Conservation (phyloP, 2,888 invertebrate species). For the Julus scanicus region DNA sequence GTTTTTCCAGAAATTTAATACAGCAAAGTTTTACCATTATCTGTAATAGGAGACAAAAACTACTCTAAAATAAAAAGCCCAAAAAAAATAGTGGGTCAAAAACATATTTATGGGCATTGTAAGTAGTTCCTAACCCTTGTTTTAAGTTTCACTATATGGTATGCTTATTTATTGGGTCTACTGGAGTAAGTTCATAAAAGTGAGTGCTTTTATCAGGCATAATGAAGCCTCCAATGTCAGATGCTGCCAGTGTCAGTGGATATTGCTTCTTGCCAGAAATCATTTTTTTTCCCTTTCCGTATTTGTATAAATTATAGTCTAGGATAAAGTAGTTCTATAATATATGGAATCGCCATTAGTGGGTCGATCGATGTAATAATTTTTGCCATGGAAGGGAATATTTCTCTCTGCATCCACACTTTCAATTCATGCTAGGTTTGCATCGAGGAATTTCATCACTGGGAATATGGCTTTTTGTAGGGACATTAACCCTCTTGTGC, state of each 20-base stretch:
- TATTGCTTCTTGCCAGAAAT: background rate
- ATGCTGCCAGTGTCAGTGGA: background rate
- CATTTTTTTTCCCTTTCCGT: background rate
- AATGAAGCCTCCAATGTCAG: background rate
- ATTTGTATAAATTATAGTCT: constrained; percentile 6
- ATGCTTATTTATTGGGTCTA: background rate
- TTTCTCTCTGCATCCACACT: background rate
- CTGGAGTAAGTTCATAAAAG: background rate
- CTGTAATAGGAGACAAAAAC: no score
- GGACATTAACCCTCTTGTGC: background rate
- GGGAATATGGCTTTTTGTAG: background rate
- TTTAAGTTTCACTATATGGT: background rate
- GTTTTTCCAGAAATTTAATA: no score
- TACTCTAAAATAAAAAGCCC: no score
- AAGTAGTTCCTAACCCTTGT: no score
- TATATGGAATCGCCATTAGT: constrained; percentile 33
- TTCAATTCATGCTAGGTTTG: constrained; percentile 5
- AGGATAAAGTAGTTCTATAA: constrained; percentile 22
- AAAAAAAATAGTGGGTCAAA: no score
- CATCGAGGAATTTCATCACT: background rate
- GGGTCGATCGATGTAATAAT: background rate
- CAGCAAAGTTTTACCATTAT: no score
- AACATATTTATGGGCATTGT: no score
- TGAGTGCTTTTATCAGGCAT: background rate
- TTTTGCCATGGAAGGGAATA: background rate